These are phyloP conservation scores for Ovibos moschatus DNA, from an alignment of 2,113 vertebrate species.

Conservation along the genomic window DNA sequence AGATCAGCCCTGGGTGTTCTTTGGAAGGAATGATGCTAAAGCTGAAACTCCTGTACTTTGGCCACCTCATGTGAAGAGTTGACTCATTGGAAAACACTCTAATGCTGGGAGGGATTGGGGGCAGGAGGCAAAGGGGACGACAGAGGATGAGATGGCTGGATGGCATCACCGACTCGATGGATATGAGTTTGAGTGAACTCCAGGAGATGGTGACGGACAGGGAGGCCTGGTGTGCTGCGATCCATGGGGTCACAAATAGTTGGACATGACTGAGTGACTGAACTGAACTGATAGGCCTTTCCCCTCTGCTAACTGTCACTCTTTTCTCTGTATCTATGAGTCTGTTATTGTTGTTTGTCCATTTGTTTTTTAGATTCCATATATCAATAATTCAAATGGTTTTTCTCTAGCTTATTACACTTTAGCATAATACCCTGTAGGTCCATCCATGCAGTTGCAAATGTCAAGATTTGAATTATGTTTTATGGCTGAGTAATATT, in stretches of 20 bases:
- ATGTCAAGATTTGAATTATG: neutral
- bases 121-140: too few relatives aligned
- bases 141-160: too few relatives aligned
- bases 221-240: accelerated
- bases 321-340: neutral
- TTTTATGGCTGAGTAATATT: neutral
- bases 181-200: too few relatives aligned
- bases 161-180: accelerated
- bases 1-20: too few relatives aligned
- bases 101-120: too few relatives aligned
- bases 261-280: too few relatives aligned
- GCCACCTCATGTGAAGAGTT: too few relatives aligned
- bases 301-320: neutral
- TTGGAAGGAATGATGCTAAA: too few relatives aligned
- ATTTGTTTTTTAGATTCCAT: neutral
- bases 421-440: neutral
- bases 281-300: neutral
- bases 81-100: too few relatives aligned
- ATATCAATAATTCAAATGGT: neutral
- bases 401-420: neutral
- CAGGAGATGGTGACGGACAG: too few relatives aligned
- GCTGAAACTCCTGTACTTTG: too few relatives aligned
- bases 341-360: neutral
- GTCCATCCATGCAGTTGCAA: neutral
- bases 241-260: too few relatives aligned